Conservation (phyloP, 2,888 invertebrate species). For the Drosophila siamana region DNA sequence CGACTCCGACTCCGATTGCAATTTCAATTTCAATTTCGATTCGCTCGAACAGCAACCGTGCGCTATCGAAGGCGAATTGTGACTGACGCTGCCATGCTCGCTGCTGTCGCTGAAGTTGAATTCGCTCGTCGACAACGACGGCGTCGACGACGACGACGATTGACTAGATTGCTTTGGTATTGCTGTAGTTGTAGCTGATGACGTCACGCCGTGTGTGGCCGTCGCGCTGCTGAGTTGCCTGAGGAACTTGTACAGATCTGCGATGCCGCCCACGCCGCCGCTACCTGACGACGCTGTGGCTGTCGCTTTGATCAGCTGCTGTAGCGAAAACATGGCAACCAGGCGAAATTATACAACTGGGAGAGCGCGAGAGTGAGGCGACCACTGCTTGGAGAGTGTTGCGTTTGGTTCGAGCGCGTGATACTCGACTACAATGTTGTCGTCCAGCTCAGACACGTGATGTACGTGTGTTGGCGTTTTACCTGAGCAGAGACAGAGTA, state of each 20-base stretch:
- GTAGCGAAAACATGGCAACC: conserved; percentile 78
- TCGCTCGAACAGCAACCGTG: conserved; percentile 67
- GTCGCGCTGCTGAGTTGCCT: conserved; percentile 51
- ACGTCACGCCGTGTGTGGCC: conserved; percentile 51
- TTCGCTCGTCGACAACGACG: conserved; percentile 42
- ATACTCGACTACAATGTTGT: conserved; percentile 56
- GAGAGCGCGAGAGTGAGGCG: conserved; percentile 16
- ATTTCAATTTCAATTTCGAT: conserved; percentile 44
- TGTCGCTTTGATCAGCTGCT: conserved; percentile 80
- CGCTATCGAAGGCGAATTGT: conserved; percentile 70
- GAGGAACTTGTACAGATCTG: conserved; percentile 64
- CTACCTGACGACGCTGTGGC: conserved; percentile 42
- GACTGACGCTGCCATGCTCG: conserved; percentile 56
- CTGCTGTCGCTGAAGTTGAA: conserved; percentile 57
- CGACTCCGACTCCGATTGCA: conserved; percentile 32
- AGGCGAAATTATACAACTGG: conserved; percentile 2
- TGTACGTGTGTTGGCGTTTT: conserved; percentile 27
- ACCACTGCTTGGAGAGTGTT: neutral
- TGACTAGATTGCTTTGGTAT: conserved; percentile 71
- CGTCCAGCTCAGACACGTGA: conserved; percentile 58
- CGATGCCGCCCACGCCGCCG: conserved; percentile 55
- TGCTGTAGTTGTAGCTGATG: conserved; percentile 46
- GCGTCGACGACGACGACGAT: conserved; percentile 46
- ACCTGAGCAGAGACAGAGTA: conserved; percentile 24
- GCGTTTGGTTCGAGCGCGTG: conserved; percentile 31